Conservation (phyloP, 2,797 vertebrate species). For the Menidia menidia region DNA sequence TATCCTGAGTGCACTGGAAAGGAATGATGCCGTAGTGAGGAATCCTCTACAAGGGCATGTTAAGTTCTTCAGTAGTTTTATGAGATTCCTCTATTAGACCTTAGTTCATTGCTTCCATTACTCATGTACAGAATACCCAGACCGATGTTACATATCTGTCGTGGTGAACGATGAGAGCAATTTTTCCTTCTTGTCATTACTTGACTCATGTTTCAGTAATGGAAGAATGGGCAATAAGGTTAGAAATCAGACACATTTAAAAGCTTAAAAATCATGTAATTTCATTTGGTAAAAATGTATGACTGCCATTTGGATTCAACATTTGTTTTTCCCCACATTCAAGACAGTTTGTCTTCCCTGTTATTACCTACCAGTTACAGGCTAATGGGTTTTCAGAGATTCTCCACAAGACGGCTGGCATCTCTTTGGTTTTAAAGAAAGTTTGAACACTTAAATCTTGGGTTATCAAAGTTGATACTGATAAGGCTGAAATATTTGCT, state of each 20-base stretch:
- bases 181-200: conserved; percentile 18
- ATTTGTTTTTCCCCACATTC: conserved; percentile 18
- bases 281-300: conserved; percentile 38
- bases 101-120: conserved; percentile 1
- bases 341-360: conserved; percentile 7
- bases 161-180: background rate
- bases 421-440: no score
- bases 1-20: background rate
- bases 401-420: background rate
- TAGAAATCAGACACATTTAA: conserved; percentile 6
- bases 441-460: background rate
- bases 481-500: background rate
- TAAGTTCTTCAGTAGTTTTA: background rate
- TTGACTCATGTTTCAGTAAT: conserved; percentile 27
- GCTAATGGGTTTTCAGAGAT: conserved; percentile 7
- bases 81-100: background rate
- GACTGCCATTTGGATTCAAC: conserved; percentile 40
- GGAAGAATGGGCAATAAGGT: conserved; percentile 32
- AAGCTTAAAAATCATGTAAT: conserved; percentile 38
- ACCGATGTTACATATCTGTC: background rate
- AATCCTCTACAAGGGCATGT: background rate
- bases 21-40: background rate
- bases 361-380: conserved; percentile 1
- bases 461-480: background rate
- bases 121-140: background rate